Evolutionary conservation across 2,888 invertebrate species (phyloP).

Genomic region (Metalampra italica): DNA sequence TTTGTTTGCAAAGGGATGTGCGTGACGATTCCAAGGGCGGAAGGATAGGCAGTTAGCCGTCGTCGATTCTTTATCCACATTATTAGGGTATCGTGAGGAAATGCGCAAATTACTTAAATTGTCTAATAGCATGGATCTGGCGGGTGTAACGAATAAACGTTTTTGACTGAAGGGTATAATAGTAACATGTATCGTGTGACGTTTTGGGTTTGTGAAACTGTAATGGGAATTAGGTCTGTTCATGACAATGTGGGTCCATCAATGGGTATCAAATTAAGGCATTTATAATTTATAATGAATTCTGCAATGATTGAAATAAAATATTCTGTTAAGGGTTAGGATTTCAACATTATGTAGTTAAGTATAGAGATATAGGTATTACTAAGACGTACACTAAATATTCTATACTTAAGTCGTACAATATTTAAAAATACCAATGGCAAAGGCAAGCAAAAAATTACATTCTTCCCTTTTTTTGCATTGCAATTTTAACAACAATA

Average conservation of each 20-base stretch:
- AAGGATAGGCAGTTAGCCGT: slow-evolving; percentile 62
- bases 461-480: too few relatives aligned
- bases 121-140: slow-evolving; percentile 21
- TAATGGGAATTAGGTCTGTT: not conserved
- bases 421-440: too few relatives aligned
- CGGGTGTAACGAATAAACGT: slow-evolving; percentile 10
- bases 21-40: slow-evolving; percentile 71
- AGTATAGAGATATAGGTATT: too few relatives aligned
- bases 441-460: too few relatives aligned
- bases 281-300: too few relatives aligned
- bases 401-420: too few relatives aligned
- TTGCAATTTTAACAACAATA: too few relatives aligned
- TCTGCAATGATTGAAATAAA: too few relatives aligned
- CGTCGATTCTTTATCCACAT: slow-evolving; percentile 49
- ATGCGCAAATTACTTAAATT: slow-evolving; percentile 56
- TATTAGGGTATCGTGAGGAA: slow-evolving; percentile 60
- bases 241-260: not conserved
- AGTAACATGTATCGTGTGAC: not conserved
- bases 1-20: slow-evolving; percentile 64
- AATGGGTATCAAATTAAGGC: too few relatives aligned
- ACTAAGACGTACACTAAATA: too few relatives aligned
- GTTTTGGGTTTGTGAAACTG: not conserved
- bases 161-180: slow-evolving; percentile 11
- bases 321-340: too few relatives aligned
- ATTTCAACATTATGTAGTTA: too few relatives aligned